Evolutionary conservation across 1,140 invertebrate species (phyloP).

Genomic region (Archegozetes longisetosus): DNA sequence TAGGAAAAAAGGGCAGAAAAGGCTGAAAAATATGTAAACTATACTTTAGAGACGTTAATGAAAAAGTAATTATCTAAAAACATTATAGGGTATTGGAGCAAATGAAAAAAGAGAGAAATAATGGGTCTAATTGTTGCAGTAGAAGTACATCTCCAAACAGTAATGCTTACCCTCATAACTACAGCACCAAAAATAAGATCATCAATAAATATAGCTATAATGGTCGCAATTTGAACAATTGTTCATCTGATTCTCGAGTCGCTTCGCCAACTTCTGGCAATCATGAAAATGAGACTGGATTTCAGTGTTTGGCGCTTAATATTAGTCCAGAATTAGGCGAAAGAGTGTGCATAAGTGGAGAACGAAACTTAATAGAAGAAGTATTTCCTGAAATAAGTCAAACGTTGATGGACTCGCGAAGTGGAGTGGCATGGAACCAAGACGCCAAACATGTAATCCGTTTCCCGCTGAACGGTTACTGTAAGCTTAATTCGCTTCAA

Average conservation of each 20-base stretch:
- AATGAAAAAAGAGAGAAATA: slow-evolving; percentile 15
- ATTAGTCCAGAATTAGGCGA: slow-evolving; percentile 68
- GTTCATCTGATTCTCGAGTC: neutral
- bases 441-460: slow-evolving; percentile 69
- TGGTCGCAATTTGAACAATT: neutral
- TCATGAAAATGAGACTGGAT: slow-evolving; percentile 28
- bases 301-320: slow-evolving; percentile 69
- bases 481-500: slow-evolving; percentile 77
- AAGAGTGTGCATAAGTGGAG: slow-evolving; percentile 33
- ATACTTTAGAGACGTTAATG: neutral
- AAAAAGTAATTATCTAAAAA: neutral
- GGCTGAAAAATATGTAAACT: too few species aligned
- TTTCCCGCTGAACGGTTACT: slow-evolving; percentile 80
- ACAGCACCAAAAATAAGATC: neutral
- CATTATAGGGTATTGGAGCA: slow-evolving; percentile 12
- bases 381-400: slow-evolving; percentile 74
- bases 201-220: neutral
- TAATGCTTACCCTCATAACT: slow-evolving; percentile 1
- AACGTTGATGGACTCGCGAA: slow-evolving; percentile 59
- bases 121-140: slow-evolving; percentile 5
- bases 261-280: slow-evolving; percentile 2
- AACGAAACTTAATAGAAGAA: slow-evolving; percentile 31
- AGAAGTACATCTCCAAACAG: slow-evolving; percentile 10
- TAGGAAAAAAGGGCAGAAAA: too few species aligned
- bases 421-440: slow-evolving; percentile 60